These are phyloP conservation scores for Hydractinia echinata DNA, from an alignment of 30 jellyfish, hydroid and myxozoan species.

Conservation along the genomic window DNA sequence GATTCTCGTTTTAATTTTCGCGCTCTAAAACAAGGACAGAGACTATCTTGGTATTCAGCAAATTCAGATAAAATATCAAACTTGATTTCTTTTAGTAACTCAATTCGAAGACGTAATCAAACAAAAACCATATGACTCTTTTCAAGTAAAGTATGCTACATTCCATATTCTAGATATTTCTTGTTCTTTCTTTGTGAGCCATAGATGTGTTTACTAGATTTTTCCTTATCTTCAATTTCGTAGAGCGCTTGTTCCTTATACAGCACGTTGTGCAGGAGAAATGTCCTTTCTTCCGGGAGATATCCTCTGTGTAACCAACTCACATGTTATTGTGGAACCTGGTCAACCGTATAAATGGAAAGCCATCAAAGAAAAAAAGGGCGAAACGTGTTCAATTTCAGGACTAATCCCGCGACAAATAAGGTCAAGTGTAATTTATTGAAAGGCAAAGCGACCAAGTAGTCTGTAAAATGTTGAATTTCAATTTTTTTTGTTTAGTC, in stretches of 20 bases:
- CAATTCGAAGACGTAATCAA: neutral
- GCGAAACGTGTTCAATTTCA: neutral
- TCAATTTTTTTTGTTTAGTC: neutral
- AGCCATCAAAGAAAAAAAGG: neutral
- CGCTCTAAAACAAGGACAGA: too few relatives aligned
- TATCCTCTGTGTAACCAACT: constrained; percentile 1
- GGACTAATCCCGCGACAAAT: constrained; percentile 13
- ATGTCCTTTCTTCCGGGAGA: neutral
- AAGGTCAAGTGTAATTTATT: neutral
- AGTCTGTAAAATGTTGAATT: neutral
- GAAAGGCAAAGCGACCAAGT: too few relatives aligned
- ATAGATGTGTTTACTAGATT: too few relatives aligned
- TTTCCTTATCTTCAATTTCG: too few relatives aligned
- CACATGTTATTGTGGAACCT: neutral
- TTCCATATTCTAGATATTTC: neutral
- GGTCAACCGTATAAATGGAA: constrained; percentile 14
- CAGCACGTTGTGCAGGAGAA: constrained; percentile 18
- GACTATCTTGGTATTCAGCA: too few relatives aligned
- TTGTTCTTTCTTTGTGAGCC: too few relatives aligned
- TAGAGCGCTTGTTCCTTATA: neutral
- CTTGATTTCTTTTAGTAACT: neutral
- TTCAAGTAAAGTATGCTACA: neutral
- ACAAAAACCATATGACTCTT: neutral
- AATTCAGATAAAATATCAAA: too few relatives aligned
- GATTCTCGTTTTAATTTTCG: too few relatives aligned